Evolutionary conservation across 2,888 invertebrate species (phyloP).

Genomic region (Opisthograptis luteolata): DNA sequence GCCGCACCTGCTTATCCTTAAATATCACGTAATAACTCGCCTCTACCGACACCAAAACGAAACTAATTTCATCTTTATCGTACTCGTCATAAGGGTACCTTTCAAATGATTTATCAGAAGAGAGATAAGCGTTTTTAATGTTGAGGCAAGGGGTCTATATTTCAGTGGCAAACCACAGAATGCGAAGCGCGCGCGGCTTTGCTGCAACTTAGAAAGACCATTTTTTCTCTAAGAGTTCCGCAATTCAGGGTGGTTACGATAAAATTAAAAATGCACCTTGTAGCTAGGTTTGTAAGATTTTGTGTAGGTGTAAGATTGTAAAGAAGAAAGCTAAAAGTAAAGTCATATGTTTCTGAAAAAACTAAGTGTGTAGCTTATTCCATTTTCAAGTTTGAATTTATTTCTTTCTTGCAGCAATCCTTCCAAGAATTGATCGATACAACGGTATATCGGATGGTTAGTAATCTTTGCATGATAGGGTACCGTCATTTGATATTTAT

Average conservation of each 20-base stretch:
- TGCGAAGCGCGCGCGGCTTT: conserved; percentile 57
- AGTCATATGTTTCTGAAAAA: too few relatives aligned
- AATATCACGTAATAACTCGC: conserved; percentile 66
- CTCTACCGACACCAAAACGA: conserved; percentile 34
- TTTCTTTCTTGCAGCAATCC: conserved; percentile 1
- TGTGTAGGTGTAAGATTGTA: too few relatives aligned
- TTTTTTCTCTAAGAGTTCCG: conserved; percentile 45
- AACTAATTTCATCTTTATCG: conserved; percentile 29
- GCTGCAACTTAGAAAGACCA: conserved; percentile 43
- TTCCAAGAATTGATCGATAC: conserved; percentile 11
- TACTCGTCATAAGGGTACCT: conserved; percentile 29
- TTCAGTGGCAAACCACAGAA: conserved; percentile 75
- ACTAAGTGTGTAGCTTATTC: too few relatives aligned
- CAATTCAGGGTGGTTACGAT: conserved; percentile 28
- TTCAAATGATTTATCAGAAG: conserved; percentile 19
- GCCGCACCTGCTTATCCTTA: conserved; percentile 74
- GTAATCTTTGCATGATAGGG: conserved; percentile 7
- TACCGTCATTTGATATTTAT: conserved; percentile 15
- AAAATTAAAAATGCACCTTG: neutral
- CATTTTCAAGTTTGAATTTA: neutral
- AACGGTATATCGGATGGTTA: conserved; percentile 5
- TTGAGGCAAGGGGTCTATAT: conserved; percentile 44
- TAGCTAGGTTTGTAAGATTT: too few relatives aligned
- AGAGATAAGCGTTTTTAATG: conserved; percentile 41
- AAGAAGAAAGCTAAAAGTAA: too few relatives aligned